Conservation (phyloP, 2,797 vertebrate species). For the Lophius americanus region DNA sequence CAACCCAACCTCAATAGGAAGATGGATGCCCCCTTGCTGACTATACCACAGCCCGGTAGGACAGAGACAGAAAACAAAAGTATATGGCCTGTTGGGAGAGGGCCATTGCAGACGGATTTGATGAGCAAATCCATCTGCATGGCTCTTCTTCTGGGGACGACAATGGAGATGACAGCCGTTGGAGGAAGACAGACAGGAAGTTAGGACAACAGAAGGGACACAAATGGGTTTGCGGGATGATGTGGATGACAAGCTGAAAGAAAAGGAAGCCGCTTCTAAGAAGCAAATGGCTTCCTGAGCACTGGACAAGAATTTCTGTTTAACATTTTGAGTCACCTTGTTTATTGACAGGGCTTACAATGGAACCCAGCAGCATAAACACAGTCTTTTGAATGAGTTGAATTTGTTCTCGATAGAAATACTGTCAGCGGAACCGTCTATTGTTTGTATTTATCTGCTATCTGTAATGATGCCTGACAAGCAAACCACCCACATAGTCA, state of each 20-base stretch:
- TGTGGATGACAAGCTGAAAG: conserved; percentile 33
- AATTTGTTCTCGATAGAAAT: conserved; percentile 18
- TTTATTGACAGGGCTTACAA: conserved; percentile 54
- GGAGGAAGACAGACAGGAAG: conserved; percentile 52
- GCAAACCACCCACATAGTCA: conserved; percentile 21
- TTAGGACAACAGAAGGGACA: conserved; percentile 28
- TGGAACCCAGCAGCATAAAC: conserved; percentile 33
- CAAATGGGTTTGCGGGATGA: conserved; percentile 29
- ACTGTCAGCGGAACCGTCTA: conserved; percentile 5
- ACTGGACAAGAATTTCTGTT: conserved; percentile 37
- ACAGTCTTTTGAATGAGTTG: conserved; percentile 7
- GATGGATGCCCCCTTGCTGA: conserved; percentile 69
- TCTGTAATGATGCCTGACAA: conserved; percentile 21
- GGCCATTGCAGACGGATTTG: conserved; percentile 55
- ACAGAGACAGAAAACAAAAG: conserved; percentile 68
- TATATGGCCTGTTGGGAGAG: conserved; percentile 48
- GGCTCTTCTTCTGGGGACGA: conserved; percentile 54
- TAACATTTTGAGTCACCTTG: conserved; percentile 42
- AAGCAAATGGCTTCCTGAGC: conserved; percentile 34
- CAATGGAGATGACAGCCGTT: conserved; percentile 77
- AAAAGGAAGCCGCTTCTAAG: conserved; percentile 14
- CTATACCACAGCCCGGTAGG: conserved; percentile 59
- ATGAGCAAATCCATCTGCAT: conserved; percentile 56
- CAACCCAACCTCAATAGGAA: conserved; percentile 71
- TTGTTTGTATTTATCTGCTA: conserved; percentile 33